These are phyloP conservation scores for Aphidius gifuensis DNA, from an alignment of 1,140 invertebrate genomes.

Conservation along the genomic window DNA sequence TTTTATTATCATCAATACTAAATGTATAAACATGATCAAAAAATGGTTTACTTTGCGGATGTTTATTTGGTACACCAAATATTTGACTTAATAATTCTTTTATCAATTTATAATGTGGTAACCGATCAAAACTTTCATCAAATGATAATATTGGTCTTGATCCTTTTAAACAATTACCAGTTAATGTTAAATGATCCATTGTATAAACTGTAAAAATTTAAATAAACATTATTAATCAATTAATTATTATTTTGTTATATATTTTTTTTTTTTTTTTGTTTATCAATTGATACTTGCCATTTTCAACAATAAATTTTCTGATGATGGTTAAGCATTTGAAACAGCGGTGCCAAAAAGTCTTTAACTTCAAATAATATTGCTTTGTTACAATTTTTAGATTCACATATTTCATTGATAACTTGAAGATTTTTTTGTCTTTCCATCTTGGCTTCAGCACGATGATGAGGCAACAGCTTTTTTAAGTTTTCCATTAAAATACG, in stretches of 20 bases:
- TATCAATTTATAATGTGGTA: constrained; percentile 78
- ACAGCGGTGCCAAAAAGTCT: no score
- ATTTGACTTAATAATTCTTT: constrained; percentile 90
- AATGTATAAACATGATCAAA: constrained; percentile 96
- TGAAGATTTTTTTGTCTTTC: constrained; percentile 71
- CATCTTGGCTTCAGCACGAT: constrained; percentile 87
- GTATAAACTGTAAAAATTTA: constrained; percentile 79
- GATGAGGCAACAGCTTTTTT: constrained; percentile 89
- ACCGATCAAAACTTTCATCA: constrained; percentile 80
- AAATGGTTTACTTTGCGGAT: constrained; percentile 64
- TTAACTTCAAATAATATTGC: constrained; percentile 92
- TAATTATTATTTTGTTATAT: constrained; percentile 10
- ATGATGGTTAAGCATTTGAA: no score
- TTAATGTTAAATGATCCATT: constrained; percentile 95
- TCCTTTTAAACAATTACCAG: constrained; percentile 94
- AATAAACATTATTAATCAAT: constrained; percentile 12
- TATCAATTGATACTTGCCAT: constrained; percentile 62
- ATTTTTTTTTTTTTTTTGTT: constrained; percentile 4
- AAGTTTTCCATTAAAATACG: constrained; percentile 95
- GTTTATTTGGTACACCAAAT: constrained; percentile 92
- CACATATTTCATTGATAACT: constrained; percentile 83
- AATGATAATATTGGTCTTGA: constrained; percentile 94
- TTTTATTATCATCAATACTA: constrained; percentile 84
- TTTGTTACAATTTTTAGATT: constrained; percentile 97
- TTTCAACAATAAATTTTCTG: constrained; percentile 93